phyloP scores from a whole-genome alignment of 2,888 invertebrate species.

The Hanleya hanleyi region DNA sequence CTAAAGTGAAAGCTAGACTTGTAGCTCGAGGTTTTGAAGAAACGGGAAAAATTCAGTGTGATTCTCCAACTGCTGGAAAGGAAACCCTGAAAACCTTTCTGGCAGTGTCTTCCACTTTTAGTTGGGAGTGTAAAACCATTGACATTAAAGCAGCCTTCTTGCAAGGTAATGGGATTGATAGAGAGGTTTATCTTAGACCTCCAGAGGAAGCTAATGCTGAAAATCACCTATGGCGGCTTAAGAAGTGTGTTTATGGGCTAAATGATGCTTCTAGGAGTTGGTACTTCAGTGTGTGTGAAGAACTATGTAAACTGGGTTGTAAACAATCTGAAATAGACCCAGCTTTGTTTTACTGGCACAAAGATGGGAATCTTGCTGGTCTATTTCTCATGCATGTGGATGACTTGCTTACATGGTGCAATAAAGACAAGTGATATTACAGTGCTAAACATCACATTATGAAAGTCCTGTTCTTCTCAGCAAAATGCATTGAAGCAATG shows the following conservation, averaged over 20 bases:
- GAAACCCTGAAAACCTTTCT: not conserved
- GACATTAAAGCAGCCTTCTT: constrained; percentile 1
- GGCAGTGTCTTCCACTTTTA: too few species aligned
- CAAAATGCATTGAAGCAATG: too few species aligned
- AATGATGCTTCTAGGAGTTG: constrained; percentile 17
- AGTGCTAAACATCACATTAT: too few species aligned
- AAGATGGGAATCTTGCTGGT: not conserved
- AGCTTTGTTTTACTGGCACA: constrained; percentile 13
- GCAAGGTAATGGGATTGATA: not conserved
- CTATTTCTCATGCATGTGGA: constrained; percentile 15
- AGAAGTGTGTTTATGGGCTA: constrained; percentile 18
- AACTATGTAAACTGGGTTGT: not conserved
- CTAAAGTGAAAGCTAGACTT: constrained; percentile 10
- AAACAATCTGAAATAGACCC: constrained; percentile 13
- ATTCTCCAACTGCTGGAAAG: constrained; percentile 1
- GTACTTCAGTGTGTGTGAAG: constrained; percentile 11
- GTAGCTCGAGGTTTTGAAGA: not conserved
- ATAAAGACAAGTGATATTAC: too few species aligned
- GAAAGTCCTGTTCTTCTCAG: too few species aligned
- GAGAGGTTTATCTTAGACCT: not conserved
- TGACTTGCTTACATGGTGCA: too few species aligned
- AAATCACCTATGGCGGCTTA: constrained; percentile 10
- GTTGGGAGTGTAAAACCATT: not conserved
- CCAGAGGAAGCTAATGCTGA: not conserved
- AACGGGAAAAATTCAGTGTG: not conserved